Evolutionary conservation across 2,113 vertebrate species (phyloP).

Genomic region (Chloropsis cyanopogon): DNA sequence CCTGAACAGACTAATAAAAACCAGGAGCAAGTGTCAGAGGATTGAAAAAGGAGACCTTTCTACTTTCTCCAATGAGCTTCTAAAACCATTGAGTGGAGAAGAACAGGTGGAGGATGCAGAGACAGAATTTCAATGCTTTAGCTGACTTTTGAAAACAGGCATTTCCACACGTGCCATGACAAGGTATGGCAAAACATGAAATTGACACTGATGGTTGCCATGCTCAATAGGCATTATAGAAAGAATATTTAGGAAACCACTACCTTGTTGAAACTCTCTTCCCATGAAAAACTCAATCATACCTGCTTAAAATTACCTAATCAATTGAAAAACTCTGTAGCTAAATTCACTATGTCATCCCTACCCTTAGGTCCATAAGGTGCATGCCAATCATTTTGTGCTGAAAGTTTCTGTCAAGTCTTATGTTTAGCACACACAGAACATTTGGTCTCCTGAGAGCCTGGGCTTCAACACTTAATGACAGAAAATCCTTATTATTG

Average conservation of each 20-base stretch:
- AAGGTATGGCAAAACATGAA: not conserved
- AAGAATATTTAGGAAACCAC: not conserved
- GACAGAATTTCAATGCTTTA: not conserved
- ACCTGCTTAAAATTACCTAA: not conserved
- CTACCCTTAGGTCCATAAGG: not conserved
- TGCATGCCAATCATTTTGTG: not conserved
- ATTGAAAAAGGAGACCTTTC: not conserved
- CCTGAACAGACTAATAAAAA: not conserved
- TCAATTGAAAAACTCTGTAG: not conserved
- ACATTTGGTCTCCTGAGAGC: constrained; percentile 29
- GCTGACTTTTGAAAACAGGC: not conserved
- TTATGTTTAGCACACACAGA: not conserved
- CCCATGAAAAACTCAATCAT: not conserved
- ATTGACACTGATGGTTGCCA: not conserved
- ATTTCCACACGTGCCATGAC: not conserved
- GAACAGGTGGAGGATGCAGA: not conserved
- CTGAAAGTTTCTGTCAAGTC: not conserved
- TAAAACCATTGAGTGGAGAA: not conserved
- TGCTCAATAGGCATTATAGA: not conserved
- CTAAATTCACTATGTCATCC: not conserved
- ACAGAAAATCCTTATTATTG: constrained; percentile 37
- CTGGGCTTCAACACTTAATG: constrained; percentile 19
- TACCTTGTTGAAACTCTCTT: not conserved
- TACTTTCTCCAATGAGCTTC: not conserved
- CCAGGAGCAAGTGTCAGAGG: not conserved